phyloP scores from a whole-genome alignment of 2,113 vertebrate species.

The Taxidea taxus region DNA sequence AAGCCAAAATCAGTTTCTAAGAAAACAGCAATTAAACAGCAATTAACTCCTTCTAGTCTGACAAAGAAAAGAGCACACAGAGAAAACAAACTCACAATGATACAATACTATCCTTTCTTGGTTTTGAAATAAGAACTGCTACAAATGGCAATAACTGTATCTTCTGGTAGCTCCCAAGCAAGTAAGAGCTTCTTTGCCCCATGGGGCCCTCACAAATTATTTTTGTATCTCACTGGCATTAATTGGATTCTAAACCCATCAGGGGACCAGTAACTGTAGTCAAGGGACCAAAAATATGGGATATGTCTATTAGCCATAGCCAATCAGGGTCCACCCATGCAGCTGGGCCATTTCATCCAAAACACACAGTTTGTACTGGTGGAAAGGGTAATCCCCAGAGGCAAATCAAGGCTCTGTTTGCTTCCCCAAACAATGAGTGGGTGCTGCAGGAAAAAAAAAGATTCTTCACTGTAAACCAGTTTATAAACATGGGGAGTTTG shows the following conservation, averaged over 20 bases:
- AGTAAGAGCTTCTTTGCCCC: neutral
- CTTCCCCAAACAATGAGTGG: neutral
- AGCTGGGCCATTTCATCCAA: neutral
- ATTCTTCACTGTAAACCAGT: neutral
- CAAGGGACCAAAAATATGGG: neutral
- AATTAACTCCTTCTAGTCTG: neutral
- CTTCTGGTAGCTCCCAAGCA: conserved; percentile 42
- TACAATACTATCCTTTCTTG: neutral
- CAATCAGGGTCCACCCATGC: neutral
- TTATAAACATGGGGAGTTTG: neutral
- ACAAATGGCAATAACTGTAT: neutral
- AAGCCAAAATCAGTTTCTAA: neutral
- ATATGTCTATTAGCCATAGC: neutral
- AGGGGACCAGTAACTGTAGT: conserved; percentile 4
- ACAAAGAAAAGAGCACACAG: neutral
- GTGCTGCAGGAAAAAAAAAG: neutral
- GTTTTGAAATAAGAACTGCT: neutral
- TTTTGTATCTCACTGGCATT: conserved; percentile 47
- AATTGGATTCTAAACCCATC: conserved; percentile 50
- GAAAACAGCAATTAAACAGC: neutral
- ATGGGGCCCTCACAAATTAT: neutral
- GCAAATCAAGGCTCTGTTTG: neutral
- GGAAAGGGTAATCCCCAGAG: neutral
- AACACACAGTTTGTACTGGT: neutral
- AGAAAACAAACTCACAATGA: neutral